A percentile compares a stretch with the other conserved stretches of the same genome.
These are phyloP conservation scores for Darevskia mixta DNA, from an alignment of 2,797 vertebrate genomes.

Conservation along the genomic window DNA sequence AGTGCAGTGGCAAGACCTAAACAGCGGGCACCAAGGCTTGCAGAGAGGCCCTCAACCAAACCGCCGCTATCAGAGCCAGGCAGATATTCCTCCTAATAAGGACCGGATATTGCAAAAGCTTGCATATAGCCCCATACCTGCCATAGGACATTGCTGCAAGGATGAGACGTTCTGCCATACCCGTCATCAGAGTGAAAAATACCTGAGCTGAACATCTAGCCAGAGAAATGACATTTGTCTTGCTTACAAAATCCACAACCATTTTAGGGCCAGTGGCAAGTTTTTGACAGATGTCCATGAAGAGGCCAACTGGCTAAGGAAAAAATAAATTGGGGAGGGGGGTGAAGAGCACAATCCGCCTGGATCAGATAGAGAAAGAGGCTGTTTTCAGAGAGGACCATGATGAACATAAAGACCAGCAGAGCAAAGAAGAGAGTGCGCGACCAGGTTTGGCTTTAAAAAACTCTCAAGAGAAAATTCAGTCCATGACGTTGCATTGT, in stretches of 20 bases:
- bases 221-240: slow-evolving; percentile 58
- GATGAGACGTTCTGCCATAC: slow-evolving; percentile 54
- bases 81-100: slow-evolving; percentile 60
- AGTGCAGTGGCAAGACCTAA: no score
- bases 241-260: slow-evolving; percentile 41
- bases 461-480: no score
- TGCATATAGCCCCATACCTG: slow-evolving; percentile 52
- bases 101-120: slow-evolving; percentile 53
- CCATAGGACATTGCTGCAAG: slow-evolving; percentile 66
- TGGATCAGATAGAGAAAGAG: background rate
- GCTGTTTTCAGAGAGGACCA: background rate
- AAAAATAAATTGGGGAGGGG: background rate
- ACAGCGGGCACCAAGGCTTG: no score
- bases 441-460: background rate
- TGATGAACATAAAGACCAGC: background rate
- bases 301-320: background rate
- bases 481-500: no score
- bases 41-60: no score
- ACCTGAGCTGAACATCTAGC: slow-evolving; percentile 54
- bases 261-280: background rate
- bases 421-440: background rate
- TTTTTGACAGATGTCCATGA: background rate
- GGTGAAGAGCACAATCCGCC: background rate
- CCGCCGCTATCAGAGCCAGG: no score
- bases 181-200: slow-evolving; percentile 32